phyloP scores from a whole-genome alignment of 1,140 invertebrate genomes.

The Phymorhynchus buccinoides region DNA sequence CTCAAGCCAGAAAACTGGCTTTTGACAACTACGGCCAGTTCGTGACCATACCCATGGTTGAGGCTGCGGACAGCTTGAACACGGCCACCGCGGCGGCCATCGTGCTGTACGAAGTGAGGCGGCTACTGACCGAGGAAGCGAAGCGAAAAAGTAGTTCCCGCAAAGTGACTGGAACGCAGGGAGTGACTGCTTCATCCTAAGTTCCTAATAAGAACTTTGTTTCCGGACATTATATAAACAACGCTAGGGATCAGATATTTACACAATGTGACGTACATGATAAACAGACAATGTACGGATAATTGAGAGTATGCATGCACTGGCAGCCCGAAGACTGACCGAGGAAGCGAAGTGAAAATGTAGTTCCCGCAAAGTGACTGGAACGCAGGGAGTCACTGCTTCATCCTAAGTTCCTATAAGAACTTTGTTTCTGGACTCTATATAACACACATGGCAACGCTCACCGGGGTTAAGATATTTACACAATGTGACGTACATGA shows the following conservation, averaged over 20 bases:
- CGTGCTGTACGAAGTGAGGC: conserved; percentile 86
- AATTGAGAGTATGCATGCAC: no score
- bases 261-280: no score
- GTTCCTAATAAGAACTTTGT: no score
- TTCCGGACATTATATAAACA: no score
- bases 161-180: not conserved
- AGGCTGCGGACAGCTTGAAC: conserved; percentile 89
- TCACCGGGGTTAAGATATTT: no score
- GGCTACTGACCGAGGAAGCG: not conserved
- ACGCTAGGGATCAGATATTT: no score
- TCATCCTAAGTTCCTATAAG: not conserved
- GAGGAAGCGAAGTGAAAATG: not conserved
- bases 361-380: not conserved
- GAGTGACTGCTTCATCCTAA: not conserved
- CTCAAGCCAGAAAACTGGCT: conserved; percentile 78
- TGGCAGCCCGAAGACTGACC: no score
- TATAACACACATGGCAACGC: no score
- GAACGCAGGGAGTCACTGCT: not conserved
- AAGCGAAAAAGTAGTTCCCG: not conserved
- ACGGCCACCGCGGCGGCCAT: conserved; percentile 85
- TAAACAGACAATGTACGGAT: no score
- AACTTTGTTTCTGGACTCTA: no score
- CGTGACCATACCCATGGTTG: conserved; percentile 82
- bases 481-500: no score
- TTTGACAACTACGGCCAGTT: conserved; percentile 74